Evolutionary conservation across 2,113 vertebrate genomes (phyloP).

Genomic region (Buteo buteo): DNA sequence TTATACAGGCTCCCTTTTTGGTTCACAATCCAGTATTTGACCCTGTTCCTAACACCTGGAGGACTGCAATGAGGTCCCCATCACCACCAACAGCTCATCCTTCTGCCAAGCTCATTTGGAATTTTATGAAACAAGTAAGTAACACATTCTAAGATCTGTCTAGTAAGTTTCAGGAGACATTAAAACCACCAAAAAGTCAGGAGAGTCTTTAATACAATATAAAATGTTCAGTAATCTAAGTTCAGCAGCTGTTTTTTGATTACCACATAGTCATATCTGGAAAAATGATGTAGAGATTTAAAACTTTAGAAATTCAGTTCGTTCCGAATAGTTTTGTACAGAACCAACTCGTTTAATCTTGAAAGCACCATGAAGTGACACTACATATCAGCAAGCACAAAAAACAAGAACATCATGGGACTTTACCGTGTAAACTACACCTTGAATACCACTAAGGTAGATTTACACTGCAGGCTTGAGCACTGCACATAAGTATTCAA

Average conservation of each 20-base stretch:
- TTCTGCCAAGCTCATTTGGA: background rate
- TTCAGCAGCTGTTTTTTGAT: background rate
- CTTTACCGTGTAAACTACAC: background rate
- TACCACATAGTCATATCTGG: background rate
- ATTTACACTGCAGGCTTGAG: constrained; percentile 25
- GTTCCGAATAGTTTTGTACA: constrained; percentile 41
- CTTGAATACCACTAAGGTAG: constrained; percentile 13
- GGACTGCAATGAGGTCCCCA: background rate
- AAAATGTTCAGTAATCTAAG: background rate
- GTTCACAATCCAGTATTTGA: background rate
- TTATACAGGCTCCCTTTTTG: background rate
- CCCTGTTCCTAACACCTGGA: background rate
- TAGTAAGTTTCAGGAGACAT: background rate
- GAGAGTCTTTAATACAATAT: background rate
- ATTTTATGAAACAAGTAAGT: background rate
- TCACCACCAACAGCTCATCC: background rate
- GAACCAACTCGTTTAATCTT: constrained; percentile 59
- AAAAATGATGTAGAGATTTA: background rate
- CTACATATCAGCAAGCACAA: constrained; percentile 28
- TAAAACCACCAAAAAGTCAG: background rate
- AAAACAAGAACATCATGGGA: background rate
- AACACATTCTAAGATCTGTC: background rate
- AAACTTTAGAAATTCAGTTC: background rate
- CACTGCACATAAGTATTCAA: constrained; percentile 8
- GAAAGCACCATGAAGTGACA: constrained; percentile 49